phyloP scores from a whole-genome alignment of 2,113 vertebrate species.

The Rana temporaria region DNA sequence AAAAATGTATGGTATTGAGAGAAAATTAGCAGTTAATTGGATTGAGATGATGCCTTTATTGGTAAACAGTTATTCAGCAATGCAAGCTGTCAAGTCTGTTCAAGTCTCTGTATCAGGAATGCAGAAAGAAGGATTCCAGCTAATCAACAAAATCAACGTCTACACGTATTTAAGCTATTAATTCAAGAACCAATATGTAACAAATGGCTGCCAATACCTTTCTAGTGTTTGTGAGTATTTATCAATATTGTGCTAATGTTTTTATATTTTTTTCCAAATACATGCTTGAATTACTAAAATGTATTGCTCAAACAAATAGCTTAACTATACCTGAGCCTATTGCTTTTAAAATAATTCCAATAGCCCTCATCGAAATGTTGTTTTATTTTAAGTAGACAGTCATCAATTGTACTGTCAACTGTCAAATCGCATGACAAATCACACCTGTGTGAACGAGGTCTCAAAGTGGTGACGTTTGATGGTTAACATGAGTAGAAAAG shows the following conservation, averaged over 20 bases:
- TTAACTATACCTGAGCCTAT: no score
- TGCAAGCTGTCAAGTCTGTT: slow-evolving; percentile 33
- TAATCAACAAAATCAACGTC: slow-evolving; percentile 8
- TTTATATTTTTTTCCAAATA: no score
- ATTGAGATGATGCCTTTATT: slow-evolving; percentile 41
- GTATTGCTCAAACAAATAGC: no score
- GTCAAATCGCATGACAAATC: no score
- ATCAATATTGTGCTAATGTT: background rate
- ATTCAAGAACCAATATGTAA: slow-evolving; percentile 16
- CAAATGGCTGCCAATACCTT: background rate
- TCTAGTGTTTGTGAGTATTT: background rate
- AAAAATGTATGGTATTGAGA: background rate
- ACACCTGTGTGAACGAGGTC: no score
- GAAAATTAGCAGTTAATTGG: slow-evolving; percentile 33
- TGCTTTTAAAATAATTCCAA: no score
- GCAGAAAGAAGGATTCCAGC: background rate
- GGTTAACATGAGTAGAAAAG: no score
- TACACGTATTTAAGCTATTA: slow-evolving; percentile 32
- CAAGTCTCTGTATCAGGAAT: slow-evolving; percentile 16
- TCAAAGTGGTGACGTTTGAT: no score
- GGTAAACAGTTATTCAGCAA: slow-evolving; percentile 27
- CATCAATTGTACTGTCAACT: no score
- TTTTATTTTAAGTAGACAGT: no score
- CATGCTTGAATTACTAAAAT: no score
- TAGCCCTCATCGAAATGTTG: no score